Conservation (phyloP, 1,140 invertebrate species). For the Chironomus striatipennis region DNA sequence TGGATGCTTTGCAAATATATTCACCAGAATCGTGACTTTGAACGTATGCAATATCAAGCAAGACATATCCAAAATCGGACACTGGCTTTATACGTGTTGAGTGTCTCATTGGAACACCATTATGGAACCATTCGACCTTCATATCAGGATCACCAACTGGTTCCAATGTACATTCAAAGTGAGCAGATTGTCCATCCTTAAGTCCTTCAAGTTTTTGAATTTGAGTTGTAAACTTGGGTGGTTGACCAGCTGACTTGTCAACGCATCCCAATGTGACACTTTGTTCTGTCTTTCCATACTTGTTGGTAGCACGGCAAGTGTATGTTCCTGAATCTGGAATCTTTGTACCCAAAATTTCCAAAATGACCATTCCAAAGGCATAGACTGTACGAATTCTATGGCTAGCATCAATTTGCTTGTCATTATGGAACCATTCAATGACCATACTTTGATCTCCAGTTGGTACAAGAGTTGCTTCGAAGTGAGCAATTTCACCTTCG, state of each 20-base stretch:
- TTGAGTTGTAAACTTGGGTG: slow-evolving; percentile 80
- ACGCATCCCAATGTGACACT: slow-evolving; percentile 74
- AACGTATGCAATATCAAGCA: slow-evolving; percentile 89
- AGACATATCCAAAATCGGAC: slow-evolving; percentile 92
- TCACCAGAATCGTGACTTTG: slow-evolving; percentile 90
- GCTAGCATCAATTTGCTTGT: slow-evolving; percentile 76
- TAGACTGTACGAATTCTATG: slow-evolving; percentile 84
- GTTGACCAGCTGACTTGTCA: slow-evolving; percentile 73
- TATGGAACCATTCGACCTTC: slow-evolving; percentile 94
- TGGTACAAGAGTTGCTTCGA: slow-evolving; percentile 87
- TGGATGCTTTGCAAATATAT: slow-evolving; percentile 78
- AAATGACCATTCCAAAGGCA: slow-evolving; percentile 90
- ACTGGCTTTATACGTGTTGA: slow-evolving; percentile 88
- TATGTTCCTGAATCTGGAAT: slow-evolving; percentile 81
- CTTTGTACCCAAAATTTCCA: slow-evolving; percentile 85
- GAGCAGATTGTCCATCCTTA: slow-evolving; percentile 84
- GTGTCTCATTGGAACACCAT: slow-evolving; percentile 76
- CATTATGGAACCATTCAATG: slow-evolving; percentile 97
- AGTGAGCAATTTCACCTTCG: slow-evolving; percentile 87
- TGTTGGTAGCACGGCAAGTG: slow-evolving; percentile 79
- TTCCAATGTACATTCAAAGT: slow-evolving; percentile 86
- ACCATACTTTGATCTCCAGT: slow-evolving; percentile 93
- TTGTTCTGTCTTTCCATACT: slow-evolving; percentile 79
- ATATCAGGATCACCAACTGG: slow-evolving; percentile 90
- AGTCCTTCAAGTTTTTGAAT: slow-evolving; percentile 76